phyloP scores from a whole-genome alignment of 2,888 invertebrate genomes.

The Drosophila barbarae region DNA sequence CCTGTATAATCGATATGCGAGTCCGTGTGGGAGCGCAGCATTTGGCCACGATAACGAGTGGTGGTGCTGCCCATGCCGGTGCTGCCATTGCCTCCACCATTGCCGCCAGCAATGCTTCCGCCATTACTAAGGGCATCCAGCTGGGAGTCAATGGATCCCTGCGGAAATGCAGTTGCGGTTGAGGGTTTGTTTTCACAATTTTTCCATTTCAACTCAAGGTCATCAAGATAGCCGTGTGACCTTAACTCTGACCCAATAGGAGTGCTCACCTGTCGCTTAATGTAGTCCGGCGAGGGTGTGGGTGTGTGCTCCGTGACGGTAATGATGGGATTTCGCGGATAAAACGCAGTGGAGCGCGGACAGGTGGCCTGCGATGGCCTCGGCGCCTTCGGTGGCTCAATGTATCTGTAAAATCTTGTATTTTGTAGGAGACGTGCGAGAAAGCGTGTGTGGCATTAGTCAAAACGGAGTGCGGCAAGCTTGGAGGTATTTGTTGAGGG shows the following conservation, averaged over 20 bases:
- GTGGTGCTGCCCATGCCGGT: conserved; percentile 66
- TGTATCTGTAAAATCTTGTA: conserved; percentile 80
- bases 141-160: conserved; percentile 93
- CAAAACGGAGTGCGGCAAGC: conserved; percentile 57
- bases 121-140: conserved; percentile 82
- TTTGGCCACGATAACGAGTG: conserved; percentile 81
- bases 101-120: conserved; percentile 66
- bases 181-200: not conserved
- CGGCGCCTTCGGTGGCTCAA: conserved; percentile 77
- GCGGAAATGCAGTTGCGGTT: conserved; percentile 12
- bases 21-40: conserved; percentile 93
- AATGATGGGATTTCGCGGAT: conserved; percentile 94
- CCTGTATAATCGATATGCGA: conserved; percentile 93
- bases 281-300: conserved; percentile 92
- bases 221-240: not conserved
- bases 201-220: not conserved
- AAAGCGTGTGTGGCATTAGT: conserved; percentile 62
- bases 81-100: conserved; percentile 69
- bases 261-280: conserved; percentile 85
- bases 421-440: conserved; percentile 64
- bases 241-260: not conserved
- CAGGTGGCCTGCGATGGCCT: conserved; percentile 72
- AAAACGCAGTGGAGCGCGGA: conserved; percentile 79
- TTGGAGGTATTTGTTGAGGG: not conserved
- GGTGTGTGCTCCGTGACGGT: conserved; percentile 98